Percentiles rank a stretch among this genome's conserved stretches.
phyloP scores from a whole-genome alignment of 1,140 invertebrate species.

The Oncopodura yosiiana region DNA sequence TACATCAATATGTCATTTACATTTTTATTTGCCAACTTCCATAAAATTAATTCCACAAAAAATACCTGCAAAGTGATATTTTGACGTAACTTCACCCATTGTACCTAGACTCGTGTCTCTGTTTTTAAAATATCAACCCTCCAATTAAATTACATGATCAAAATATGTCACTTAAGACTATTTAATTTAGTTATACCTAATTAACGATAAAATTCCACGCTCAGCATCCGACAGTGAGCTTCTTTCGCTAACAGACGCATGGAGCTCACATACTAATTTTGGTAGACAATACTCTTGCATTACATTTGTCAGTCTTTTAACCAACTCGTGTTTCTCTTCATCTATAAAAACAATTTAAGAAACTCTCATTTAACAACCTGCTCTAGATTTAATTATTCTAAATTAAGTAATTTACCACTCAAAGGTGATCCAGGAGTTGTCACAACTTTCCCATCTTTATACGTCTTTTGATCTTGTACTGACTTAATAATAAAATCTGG shows the following conservation, averaged over 20 bases:
- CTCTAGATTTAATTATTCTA: no score
- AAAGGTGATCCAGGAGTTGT: no score
- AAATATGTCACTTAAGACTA: neutral
- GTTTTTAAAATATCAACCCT: conserved; percentile 37
- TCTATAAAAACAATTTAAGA: conserved; percentile 14
- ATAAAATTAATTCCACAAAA: no score
- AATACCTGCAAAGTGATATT: conserved; percentile 69
- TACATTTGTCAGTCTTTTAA: conserved; percentile 23
- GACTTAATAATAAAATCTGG: no score
- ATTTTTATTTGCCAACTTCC: no score
- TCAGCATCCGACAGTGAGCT: conserved; percentile 60
- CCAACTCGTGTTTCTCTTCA: conserved; percentile 25
- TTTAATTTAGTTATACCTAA: conserved; percentile 47
- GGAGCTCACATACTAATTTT: conserved; percentile 65
- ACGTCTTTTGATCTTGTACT: no score
- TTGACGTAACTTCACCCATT: conserved; percentile 55
- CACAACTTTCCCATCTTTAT: no score
- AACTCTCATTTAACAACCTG: no score
- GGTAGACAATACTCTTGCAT: conserved; percentile 49
- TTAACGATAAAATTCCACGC: conserved; percentile 54
- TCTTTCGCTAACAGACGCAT: conserved; percentile 50
- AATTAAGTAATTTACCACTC: no score
- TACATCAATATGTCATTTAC: no score
- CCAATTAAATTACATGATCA: conserved; percentile 2
- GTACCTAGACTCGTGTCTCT: conserved; percentile 52